A percentile compares a stretch with the other conserved stretches of the same genome.
phyloP scores from a whole-genome alignment of 1,140 invertebrate genomes.

The Camponotus pennsylvanicus region DNA sequence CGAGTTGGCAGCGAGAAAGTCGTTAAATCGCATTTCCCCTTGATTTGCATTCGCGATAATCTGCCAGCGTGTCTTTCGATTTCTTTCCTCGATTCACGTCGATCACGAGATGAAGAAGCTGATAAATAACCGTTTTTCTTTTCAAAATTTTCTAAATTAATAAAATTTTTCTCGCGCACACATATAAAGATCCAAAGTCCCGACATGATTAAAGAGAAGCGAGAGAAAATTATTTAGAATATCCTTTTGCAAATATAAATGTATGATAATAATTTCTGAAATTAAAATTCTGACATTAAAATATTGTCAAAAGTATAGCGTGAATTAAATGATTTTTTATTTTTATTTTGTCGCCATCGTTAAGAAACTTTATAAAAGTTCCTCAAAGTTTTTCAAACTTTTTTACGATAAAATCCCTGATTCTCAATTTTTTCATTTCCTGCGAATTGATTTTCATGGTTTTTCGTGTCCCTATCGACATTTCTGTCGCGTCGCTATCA shows the following conservation, averaged over 20 bases:
- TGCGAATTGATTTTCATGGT: not conserved
- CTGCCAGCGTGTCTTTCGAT: not conserved
- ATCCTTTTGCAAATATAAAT: not conserved
- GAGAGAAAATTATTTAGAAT: not conserved
- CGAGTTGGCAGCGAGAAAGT: slow-evolving; percentile 46
- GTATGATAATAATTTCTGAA: not conserved
- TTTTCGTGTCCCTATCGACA: too few relatives aligned
- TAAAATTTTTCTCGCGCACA: not conserved
- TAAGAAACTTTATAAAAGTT: not conserved
- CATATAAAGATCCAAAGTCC: not conserved
- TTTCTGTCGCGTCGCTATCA: not conserved
- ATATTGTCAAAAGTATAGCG: not conserved
- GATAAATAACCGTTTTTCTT: not conserved
- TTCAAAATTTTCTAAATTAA: not conserved
- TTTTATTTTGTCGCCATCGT: not conserved
- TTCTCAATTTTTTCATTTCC: not conserved
- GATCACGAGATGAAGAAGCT: not conserved
- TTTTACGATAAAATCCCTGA: not conserved
- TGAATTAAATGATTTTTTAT: not conserved
- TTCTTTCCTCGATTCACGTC: not conserved
- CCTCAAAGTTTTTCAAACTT: not conserved
- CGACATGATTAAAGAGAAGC: too few relatives aligned
- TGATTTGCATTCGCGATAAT: slow-evolving; percentile 66
- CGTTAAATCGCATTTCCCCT: slow-evolving; percentile 34
- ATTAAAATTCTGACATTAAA: not conserved